Evolutionary conservation across 1,140 invertebrate genomes (phyloP).

Genomic region (Cyclargus thomasi): DNA sequence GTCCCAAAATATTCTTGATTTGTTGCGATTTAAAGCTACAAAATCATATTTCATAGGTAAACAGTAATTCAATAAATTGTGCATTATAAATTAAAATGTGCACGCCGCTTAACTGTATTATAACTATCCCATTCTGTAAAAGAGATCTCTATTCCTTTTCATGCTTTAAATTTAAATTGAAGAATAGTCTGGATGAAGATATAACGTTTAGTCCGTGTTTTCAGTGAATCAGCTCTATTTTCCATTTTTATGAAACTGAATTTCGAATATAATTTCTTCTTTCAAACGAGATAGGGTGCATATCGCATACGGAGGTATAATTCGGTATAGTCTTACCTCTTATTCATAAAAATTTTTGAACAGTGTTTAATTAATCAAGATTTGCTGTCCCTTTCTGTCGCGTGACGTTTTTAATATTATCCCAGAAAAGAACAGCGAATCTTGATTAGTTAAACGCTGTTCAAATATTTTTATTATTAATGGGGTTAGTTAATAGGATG

Average conservation of each 20-base stretch:
- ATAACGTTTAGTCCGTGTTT: background rate
- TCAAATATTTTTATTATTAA: too few species aligned
- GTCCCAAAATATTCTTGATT: background rate
- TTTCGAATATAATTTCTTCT: background rate
- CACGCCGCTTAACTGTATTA: background rate
- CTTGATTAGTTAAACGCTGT: too few species aligned
- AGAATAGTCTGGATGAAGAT: conserved; percentile 8
- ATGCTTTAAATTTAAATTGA: conserved; percentile 11
- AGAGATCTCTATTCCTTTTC: conserved; percentile 12
- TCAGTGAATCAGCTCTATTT: background rate
- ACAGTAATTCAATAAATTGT: background rate
- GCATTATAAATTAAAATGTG: background rate
- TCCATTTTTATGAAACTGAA: background rate
- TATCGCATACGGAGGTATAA: too few species aligned
- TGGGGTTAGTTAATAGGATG: too few species aligned
- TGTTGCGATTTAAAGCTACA: background rate
- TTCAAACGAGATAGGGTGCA: background rate
- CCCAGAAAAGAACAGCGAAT: too few species aligned
- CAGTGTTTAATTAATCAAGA: too few species aligned
- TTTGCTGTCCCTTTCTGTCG: too few species aligned
- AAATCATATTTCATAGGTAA: background rate
- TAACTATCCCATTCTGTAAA: background rate
- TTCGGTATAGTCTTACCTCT: too few species aligned
- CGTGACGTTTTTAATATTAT: too few species aligned
- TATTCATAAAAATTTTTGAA: too few species aligned